Base-by-base conservation (phyloP, 1,140 invertebrate genomes). In the Spodoptera litura region DNA sequence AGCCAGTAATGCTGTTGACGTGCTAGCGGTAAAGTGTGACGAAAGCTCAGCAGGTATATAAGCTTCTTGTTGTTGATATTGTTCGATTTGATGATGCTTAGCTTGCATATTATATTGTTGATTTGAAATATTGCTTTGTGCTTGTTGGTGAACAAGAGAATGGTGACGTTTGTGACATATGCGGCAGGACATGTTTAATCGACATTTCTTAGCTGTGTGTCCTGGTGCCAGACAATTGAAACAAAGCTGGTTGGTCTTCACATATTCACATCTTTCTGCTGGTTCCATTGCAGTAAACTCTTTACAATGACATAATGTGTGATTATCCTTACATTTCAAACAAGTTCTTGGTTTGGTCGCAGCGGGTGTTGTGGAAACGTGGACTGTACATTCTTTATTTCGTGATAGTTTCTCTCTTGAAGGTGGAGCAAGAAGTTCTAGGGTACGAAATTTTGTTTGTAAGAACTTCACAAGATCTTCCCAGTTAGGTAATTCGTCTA, bases 31-130 rank as follows among this genome's bases (percentile, higher is more conserved):
- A 35, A 64, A 44, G 11, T 64, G 62, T 15, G 62, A 44, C 10
- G n/a, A 3, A 3, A 64, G 35, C n/a, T n/a, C 15, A 20, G 44
- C 5, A 20, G 0, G 38, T 20, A 12, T 1, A 25, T 3, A 44
- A 49, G 15, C 5, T 64, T 64, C 38, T 35, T 49, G 44, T 64
- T 13, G 12, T 64, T 44, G 2, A n/a, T 4, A 20, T 66, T 66
- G 13, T 10, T 4, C 13, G 4, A 20, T n/a, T 20, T 8, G 8
- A 38, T 15, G 62, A 8, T 66, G 38, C 6, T 66, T n/a, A n/a
- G n/a, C n/a, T n/a, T n/a, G n/a, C n/a, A n/a, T 66, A 49, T 66
- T 66, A 9, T 66, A 35, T 49, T 35, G 6, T 66, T 66, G 62
- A 51, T 66, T 31, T 27, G 12, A 1, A 8, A 25, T 25, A 59